Evolutionary conservation across 2,888 invertebrate genomes (phyloP), one percentile per base, ranked within the genome.

Genomic region (Parasteatoda lunata): DNA sequence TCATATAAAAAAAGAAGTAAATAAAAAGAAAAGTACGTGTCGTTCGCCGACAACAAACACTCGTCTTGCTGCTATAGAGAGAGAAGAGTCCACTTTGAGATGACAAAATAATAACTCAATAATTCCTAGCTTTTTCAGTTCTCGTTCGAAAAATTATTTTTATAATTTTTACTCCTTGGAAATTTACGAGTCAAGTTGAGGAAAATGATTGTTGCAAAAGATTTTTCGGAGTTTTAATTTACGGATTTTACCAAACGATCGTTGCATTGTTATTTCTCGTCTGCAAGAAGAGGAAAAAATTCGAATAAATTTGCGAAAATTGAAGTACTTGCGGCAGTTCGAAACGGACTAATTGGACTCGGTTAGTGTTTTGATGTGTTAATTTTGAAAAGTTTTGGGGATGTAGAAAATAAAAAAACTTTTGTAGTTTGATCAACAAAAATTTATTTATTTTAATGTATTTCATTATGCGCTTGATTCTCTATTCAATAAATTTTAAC

Each of bases 81-180:
- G 30, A 78, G 72, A 78, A 84, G 85, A 48, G 77, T 85, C 85
- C 80, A 85, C 85, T 85, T 64, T 80, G 51, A 77, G 85, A 85
- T 80, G 85, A 85, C 85, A 85, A 85, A 83, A 83, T 83, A 83
- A 83, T 83, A 83, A 83, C 83, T 77, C 83, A 73, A 77, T 71
- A 83, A 83, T 83, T 83, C 83, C 70, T 70, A 66, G 77, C 77
- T 66, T 83, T 77, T 83, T 69, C 30, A n/a, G 45, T 30, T 8
- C 11, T 0, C 69, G 11, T 47, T 69, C 45, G 45, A 45, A 47
- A 47, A 5, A 47, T 69, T 69, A 69, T 69, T 69, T 69, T 69
- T 69, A 69, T 69, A 15, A 45, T 69, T 13, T 59, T n/a, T 68
- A n/a, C 59, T 59, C 59, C n/a, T 59, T 59, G 59, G n/a, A 59